phyloP scores from a whole-genome alignment of 2,888 invertebrate species.

The Nysson spinosus region DNA sequence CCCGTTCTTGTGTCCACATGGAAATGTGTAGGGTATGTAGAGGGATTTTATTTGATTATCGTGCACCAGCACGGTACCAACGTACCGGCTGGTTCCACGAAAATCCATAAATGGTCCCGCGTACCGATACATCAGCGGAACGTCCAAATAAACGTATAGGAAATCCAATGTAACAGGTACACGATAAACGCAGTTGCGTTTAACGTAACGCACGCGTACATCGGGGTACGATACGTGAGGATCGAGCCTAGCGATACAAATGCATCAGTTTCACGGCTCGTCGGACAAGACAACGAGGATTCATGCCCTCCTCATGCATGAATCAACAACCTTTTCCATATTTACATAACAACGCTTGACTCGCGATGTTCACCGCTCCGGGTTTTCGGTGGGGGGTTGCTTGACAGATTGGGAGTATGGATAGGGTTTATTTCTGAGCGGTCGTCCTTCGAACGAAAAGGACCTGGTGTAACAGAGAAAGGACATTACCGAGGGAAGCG shows the following conservation, averaged over 20 bases:
- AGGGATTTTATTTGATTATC: too few relatives aligned
- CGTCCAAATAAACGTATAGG: background rate
- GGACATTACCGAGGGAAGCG: constrained; percentile 17
- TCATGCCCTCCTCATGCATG: constrained; percentile 73
- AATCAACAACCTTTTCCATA: constrained; percentile 76
- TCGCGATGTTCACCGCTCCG: constrained; percentile 51
- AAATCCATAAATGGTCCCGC: background rate
- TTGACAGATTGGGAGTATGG: constrained; percentile 74
- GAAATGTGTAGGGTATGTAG: too few relatives aligned
- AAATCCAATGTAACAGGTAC: background rate
- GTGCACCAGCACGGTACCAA: too few relatives aligned
- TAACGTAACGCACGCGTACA: constrained; percentile 39
- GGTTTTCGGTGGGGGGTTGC: constrained; percentile 58
- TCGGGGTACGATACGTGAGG: constrained; percentile 24
- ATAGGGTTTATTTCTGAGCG: constrained; percentile 64
- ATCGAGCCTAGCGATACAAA: constrained; percentile 67
- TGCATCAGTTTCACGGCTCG: constrained; percentile 77
- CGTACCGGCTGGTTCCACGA: too few relatives aligned
- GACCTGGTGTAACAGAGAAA: constrained; percentile 30
- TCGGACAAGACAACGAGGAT: constrained; percentile 73
- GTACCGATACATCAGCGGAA: background rate
- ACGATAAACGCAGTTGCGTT: background rate
- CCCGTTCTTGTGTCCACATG: too few relatives aligned
- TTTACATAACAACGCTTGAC: constrained; percentile 74
- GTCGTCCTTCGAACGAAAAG: constrained; percentile 46